Base-by-base conservation (phyloP, 1,140 invertebrate genomes). In the Drosophila tristis region DNA sequence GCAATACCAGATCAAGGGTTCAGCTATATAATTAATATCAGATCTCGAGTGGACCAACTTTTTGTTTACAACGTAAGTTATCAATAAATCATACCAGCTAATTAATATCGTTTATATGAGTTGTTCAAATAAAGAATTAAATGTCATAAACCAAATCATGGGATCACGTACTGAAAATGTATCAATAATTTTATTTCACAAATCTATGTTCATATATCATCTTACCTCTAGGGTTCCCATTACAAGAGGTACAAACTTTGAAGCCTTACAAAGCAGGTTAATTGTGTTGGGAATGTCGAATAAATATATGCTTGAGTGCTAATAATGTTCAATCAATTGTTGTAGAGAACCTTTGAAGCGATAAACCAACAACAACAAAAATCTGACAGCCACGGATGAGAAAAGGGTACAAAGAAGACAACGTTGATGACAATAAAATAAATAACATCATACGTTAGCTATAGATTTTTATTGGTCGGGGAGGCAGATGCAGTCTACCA, bases 321-420 rank as follows among this genome's bases (percentile, higher is more conserved):
- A 86, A 86, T 87, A 89, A 76, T 87, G 82, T 87, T 82, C 84
- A 87, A 87, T 87, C 78, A 82, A 87, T 87, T 87, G 82, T 78
- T 80, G 57, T 64, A 71, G 68, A 78, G 49, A 87, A 82, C 71
- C 78, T 78, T 50, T 89, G 60, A 64, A 89, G 84, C 82, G 82
- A 87, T 87, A 87, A 89, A 87, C 78, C 84, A 89, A 89, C 74
- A 82, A 63, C 80, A 70, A n/a, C n/a, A 29, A 39, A 73, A 55
- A 53, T 44, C 57, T 70, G 80, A 77, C 62, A 74, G 66, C 63
- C 74, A 29, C 26, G 42, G 25, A 60, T 47, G 57, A 57, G 72
- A 43, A 58, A 56, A 48, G 64, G 66, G 68, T 43, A 20, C 64
- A 5, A 49, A 16, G 53, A 39, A 11, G 11, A 39, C 43, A 15